Conservation (phyloP, 2,113 vertebrate genomes). For the Baryphthengus martii region DNA sequence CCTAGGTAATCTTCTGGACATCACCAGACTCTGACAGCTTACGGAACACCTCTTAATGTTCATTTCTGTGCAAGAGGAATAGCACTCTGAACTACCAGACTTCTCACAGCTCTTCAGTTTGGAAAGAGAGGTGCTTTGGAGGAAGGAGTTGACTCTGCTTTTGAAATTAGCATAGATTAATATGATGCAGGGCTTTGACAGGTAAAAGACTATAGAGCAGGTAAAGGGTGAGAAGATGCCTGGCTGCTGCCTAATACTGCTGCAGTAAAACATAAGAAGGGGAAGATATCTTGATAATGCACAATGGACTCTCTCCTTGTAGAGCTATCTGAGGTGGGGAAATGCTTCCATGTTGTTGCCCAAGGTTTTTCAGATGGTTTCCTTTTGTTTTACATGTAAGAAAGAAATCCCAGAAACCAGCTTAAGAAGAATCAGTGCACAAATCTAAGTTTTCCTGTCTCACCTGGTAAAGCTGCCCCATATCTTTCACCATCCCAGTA, state of each 20-base stretch:
- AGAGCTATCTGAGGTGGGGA: neutral
- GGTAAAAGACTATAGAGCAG: neutral
- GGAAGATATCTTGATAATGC: neutral
- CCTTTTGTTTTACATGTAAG: neutral
- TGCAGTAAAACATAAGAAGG: neutral
- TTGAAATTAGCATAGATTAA: neutral
- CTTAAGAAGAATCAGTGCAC: neutral
- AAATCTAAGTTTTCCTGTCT: neutral
- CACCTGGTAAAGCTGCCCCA: neutral
- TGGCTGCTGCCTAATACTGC: neutral
- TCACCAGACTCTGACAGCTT: neutral
- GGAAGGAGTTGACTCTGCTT: neutral
- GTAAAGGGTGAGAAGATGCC: neutral
- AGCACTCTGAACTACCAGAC: neutral
- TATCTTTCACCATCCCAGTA: neutral
- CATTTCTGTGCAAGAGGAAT: neutral
- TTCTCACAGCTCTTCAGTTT: neutral
- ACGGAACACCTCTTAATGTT: neutral
- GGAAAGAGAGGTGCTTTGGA: neutral
- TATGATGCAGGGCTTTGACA: neutral
- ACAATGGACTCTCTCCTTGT: neutral
- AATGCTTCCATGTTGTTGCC: neutral
- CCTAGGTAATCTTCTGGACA: neutral
- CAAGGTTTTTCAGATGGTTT: neutral
- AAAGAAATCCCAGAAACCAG: neutral